phyloP scores from a whole-genome alignment of 2,888 invertebrate species.

The Plebejus melissa region DNA sequence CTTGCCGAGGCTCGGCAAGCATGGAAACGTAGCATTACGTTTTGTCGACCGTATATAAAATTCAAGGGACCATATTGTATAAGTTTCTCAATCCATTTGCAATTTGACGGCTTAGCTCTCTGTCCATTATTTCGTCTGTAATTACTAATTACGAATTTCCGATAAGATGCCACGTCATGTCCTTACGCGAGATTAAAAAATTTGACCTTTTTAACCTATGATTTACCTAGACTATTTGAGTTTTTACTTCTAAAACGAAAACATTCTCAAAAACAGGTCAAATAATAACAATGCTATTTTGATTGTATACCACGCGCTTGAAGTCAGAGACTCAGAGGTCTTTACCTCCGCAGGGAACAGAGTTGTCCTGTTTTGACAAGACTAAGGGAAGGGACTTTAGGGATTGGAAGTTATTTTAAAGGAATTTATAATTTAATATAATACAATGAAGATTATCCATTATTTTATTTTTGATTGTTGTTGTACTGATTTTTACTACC shows the following conservation, averaged over 20 bases:
- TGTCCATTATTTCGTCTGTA: no score
- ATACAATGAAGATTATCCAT: not conserved
- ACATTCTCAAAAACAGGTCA: not conserved
- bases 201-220: no score
- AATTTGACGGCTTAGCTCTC: no score
- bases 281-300: not conserved
- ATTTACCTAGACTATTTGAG: no score
- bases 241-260: no score
- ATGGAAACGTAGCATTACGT: not conserved
- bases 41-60: not conserved
- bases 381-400: not conserved
- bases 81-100: no score
- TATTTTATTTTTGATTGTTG: not conserved
- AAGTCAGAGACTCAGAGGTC: not conserved
- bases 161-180: no score
- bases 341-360: not conserved
- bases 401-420: not conserved
- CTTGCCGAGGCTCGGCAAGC: no score
- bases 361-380: not conserved
- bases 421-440: not conserved
- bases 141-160: no score
- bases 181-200: no score
- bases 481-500: no score
- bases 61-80: no score
- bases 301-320: not conserved